These are phyloP conservation scores for Microcebus tavaratra DNA, from an alignment of 2,113 vertebrate species.

Conservation along the genomic window DNA sequence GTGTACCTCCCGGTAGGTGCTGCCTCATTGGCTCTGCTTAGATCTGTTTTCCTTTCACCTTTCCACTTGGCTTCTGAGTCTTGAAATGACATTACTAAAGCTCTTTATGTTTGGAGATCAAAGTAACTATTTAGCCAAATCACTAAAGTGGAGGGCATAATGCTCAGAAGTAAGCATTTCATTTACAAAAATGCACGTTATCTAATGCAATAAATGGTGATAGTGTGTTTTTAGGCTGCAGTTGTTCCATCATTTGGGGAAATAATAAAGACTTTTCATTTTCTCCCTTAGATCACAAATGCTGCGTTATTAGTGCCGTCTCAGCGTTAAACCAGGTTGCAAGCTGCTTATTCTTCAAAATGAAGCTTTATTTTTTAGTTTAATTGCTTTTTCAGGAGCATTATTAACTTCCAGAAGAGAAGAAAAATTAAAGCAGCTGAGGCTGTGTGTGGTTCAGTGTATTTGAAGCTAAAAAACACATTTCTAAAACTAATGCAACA, in stretches of 20 bases:
- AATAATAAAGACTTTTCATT: conserved; percentile 81
- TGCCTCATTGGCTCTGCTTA: neutral
- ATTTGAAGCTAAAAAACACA: conserved; percentile 71
- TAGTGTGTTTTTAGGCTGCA: conserved; percentile 80
- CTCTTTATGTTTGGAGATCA: conserved; percentile 72
- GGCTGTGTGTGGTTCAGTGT: conserved; percentile 65
- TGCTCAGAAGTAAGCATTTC: conserved; percentile 82
- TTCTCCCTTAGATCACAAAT: conserved; percentile 82
- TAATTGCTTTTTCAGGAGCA: conserved; percentile 84
- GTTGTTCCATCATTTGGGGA: conserved; percentile 69
- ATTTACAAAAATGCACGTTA: conserved; percentile 70
- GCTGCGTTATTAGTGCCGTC: conserved; percentile 80
- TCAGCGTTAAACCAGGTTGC: conserved; percentile 84
- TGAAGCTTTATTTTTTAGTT: conserved; percentile 84
- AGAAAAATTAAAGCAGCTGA: conserved; percentile 60
- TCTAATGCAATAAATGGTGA: conserved; percentile 78
- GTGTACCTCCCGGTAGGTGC: neutral
- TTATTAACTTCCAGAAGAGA: conserved; percentile 81
- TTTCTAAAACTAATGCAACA: conserved; percentile 62
- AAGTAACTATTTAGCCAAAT: conserved; percentile 81
- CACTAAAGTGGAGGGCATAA: conserved; percentile 73
- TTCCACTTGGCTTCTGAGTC: conserved; percentile 64
- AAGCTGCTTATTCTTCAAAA: conserved; percentile 86
- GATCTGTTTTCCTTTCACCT: conserved; percentile 67
- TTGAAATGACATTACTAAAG: conserved; percentile 68